phyloP scores from a whole-genome alignment of 92 coral and sea anemone genomes.

The Epizoanthus stellaris region DNA sequence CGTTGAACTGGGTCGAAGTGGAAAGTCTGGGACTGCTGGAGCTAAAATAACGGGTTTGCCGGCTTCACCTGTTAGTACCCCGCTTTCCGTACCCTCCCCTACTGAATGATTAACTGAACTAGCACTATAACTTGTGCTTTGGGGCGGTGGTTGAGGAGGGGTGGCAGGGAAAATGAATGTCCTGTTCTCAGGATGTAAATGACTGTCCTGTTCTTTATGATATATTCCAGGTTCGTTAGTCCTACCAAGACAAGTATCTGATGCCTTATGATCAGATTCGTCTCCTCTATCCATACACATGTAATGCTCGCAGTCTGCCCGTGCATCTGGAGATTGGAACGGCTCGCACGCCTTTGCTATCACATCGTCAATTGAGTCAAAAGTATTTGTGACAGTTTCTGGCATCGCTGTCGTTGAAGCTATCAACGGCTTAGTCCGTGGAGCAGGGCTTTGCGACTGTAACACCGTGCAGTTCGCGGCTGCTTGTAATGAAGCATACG shows the following conservation, averaged over 20 bases:
- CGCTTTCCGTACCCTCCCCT: background rate
- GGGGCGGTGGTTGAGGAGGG: background rate
- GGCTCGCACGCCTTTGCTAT: background rate
- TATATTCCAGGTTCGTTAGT: background rate
- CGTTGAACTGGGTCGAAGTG: background rate
- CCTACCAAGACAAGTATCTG: background rate
- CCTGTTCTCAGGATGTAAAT: background rate
- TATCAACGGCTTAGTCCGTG: background rate
- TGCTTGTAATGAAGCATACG: slow-evolving; percentile 6
- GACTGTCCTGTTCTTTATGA: background rate
- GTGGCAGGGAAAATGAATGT: background rate
- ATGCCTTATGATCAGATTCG: background rate
- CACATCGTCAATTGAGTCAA: background rate
- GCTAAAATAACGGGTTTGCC: background rate
- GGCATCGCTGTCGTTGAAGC: background rate
- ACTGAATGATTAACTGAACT: background rate
- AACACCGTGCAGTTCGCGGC: background rate
- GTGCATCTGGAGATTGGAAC: background rate
- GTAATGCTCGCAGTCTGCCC: background rate
- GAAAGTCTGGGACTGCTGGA: background rate
- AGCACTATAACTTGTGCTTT: too few species aligned
- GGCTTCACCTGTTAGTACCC: too few species aligned
- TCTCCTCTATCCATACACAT: background rate
- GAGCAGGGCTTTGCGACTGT: background rate
- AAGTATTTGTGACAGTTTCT: background rate